Evolutionary conservation across 2,113 vertebrate species (phyloP), one percentile per base, ranked within the genome.

Genomic region (Siniperca knerii): DNA sequence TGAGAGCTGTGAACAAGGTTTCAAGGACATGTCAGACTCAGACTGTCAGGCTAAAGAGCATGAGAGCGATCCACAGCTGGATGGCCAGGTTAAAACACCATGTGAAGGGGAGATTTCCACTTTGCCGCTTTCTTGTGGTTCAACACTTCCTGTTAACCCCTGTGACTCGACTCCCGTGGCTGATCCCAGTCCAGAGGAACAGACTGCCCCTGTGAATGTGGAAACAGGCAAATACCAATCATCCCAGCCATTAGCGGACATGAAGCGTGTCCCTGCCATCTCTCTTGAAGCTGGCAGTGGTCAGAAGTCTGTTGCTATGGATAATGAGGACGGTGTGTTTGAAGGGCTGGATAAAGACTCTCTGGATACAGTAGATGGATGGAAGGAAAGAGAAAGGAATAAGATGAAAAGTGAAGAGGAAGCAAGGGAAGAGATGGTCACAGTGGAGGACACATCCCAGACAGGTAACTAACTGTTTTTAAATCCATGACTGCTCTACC

Each of bases 351-450:
- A 72, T 48, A 42, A 29, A 37, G 64, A 71, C 29, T 8, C 37
- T 75, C 6, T 75, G 79, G 76, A 83, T 76, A 16, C 37, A 21
- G 57, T 75, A n/a, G 90, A 92, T 37, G 80, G 87, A 61, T 81
- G 84, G 80, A 87, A 61, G 29, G 70, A 86, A 62, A 87, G 69
- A 25, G 83, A 86, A 18, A 72, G 33, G n/a, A 55, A 16, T 2
- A 67, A 50, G 66, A 62, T 8, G 23, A 55, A 54, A 11, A 46
- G 52, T 7, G 61, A 13, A 11, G 62, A 57, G 16, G 62, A 82
- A 6, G 44, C 18, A 11, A 25, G 54, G 18, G 40, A 35, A 23
- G 37, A 57, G 2, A 57, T 8, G 65, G 42, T 50, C 54, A 37
- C 62, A 75, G 75, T 15, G 52, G 76, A 71, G n/a, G 61, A 81